Base-by-base conservation (phyloP, 1,140 invertebrate genomes). In the Pogonus chalceus region DNA sequence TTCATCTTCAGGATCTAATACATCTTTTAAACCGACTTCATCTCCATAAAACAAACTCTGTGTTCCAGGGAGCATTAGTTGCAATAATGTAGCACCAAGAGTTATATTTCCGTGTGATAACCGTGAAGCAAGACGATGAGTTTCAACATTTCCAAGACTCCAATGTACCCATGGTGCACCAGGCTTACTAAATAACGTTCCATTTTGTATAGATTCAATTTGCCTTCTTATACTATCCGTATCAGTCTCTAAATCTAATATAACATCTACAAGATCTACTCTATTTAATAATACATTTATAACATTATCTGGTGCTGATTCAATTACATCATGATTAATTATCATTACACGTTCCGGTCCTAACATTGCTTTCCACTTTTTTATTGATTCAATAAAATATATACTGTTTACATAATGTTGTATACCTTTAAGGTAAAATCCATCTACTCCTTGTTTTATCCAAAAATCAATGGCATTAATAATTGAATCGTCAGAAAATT, bases 21-120 rank as follows among this genome's bases (percentile, higher is more conserved):
- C 59, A 52, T 73, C 65, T 35, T 75, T 57, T 31, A 80, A 68
- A 16, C 77, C 78, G 56, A 89, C 79, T 75, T 90, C 88, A 67
- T 91, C 87, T 3, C 87, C 87, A 65, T 90, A 90, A 65, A 90
- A 87, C 58, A 91, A 80, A 58, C 76, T 87, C 0, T 85, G 78
- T 9, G 86, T 87, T 2, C 89, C 89, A 1, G 89, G 88, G 20
- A 92, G 65, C 71, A 83, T 81, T 63, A 89, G 76, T 54, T 83
- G 77, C 53, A 91, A 69, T 37, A 88, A 69, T 10, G 78, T 77
- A 1, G 80, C 74, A 2, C 82, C 82, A 50, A 73, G 51, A 24
- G 80, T 82, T 16, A 78, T 79, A 62, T 87, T 85, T 2, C 65
- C 62, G 20, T 72, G 66, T 31, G 70, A 66, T 20, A 75, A 48